Base-by-base conservation (phyloP, 2,797 vertebrate genomes). In the Neomorphus geoffroyi region DNA sequence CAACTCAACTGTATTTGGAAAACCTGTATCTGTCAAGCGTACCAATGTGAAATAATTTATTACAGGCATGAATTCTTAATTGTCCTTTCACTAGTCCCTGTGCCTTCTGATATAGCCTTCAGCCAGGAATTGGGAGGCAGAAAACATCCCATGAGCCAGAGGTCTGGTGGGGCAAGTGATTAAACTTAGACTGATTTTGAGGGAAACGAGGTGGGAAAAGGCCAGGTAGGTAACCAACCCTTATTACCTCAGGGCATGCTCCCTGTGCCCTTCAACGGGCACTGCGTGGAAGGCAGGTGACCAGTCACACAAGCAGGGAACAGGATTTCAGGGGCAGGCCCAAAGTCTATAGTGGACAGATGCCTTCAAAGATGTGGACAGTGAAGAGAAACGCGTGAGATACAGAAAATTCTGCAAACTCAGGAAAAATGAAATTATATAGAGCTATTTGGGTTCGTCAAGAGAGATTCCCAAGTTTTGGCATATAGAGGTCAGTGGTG, bases 31-130 rank as follows among this genome's bases (percentile, higher is more conserved):
- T 53, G 46, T 61, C 35, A 79, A 51, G 39, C 17, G 7, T 77
- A 62, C 6, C 7, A 12, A 18, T 64, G 45, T 54, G 60, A 80
- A 72, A 58, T 39, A 84, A 62, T 45, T 69, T 53, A 73, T 60
- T 73, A 33, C 28, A 45, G 60, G 81, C 54, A 66, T 26, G 27
- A 93, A 78, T 80, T 80, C 45, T 81, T 73, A 69, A 78, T 30
- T 69, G 18, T 33, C 33, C 30, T 78, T 84, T 51, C 35, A n/a
- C 27, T 72, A 48, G 32, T 61, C 66, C 30, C 16, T 15, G 51
- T 21, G 23, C 18, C 45, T 87, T 77, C 37, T 43, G 18, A 50
- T 17, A 67, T 0, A 80, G 28, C 18, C 56, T 88, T 15, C 41
- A 50, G 39, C 12, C 70, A 69, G 37, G 60, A 56, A 28, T 23